phyloP scores from a whole-genome alignment of 2,888 invertebrate genomes.

The Eutolmus rufibarbis region DNA sequence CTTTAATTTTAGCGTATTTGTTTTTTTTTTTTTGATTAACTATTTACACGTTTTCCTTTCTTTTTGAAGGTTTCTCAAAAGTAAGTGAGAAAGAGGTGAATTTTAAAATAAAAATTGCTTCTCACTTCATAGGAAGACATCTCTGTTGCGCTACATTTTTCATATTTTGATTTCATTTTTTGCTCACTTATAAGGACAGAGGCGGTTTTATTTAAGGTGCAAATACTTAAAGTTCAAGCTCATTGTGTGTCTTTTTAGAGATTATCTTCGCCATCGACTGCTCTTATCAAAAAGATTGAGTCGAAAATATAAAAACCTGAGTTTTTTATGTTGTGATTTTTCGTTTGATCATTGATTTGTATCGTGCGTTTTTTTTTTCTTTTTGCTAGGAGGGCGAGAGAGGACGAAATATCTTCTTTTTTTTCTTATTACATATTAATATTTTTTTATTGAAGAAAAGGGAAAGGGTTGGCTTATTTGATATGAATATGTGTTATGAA shows the following conservation, averaged over 20 bases:
- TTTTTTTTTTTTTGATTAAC: neutral
- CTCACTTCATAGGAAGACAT: slow-evolving; percentile 16
- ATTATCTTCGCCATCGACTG: neutral
- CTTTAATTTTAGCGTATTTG: neutral
- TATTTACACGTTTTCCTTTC: neutral
- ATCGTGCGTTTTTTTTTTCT: neutral
- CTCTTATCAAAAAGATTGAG: neutral
- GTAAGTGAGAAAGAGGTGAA: neutral
- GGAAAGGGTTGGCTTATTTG: neutral
- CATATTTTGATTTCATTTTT: neutral
- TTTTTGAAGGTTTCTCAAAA: neutral
- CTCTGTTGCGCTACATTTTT: neutral
- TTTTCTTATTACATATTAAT: neutral
- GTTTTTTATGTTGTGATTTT: neutral
- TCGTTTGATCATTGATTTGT: neutral
- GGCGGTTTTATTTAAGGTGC: neutral
- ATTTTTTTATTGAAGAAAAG: neutral
- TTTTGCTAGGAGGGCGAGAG: neutral
- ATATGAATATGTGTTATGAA: neutral
- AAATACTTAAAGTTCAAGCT: neutral
- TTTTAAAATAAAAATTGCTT: neutral
- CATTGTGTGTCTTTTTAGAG: neutral
- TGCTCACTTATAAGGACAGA: neutral
- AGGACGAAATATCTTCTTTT: neutral
- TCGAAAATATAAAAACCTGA: neutral